A percentile compares a stretch with the other conserved stretches of the same genome.
Evolutionary conservation across 2,797 vertebrate genomes (phyloP).

Genomic region (Crocidura indochinensis): DNA sequence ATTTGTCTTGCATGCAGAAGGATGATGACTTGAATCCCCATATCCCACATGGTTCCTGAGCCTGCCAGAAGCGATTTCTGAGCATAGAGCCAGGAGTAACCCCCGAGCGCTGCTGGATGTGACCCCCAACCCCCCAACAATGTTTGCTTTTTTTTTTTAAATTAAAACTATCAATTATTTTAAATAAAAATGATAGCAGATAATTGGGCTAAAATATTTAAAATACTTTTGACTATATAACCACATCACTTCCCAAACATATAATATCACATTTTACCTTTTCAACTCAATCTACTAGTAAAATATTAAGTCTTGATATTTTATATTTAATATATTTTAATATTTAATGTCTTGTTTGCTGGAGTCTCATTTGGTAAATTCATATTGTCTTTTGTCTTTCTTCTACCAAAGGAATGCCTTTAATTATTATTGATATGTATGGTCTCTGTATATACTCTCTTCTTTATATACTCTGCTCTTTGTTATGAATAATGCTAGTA

Average conservation of each 20-base stretch:
- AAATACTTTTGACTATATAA: conserved; percentile 22
- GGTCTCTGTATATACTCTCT: not conserved
- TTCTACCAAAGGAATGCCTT: not conserved
- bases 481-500: conserved; percentile 12
- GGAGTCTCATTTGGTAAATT: conserved; percentile 44
- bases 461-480: conserved; percentile 2
- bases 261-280: not conserved
- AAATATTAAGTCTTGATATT: not conserved
- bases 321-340: not conserved
- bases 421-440: conserved; percentile 51
- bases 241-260: not conserved
- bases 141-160: not conserved
- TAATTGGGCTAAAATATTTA: conserved; percentile 54
- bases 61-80: too few species aligned
- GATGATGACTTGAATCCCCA: too few species aligned
- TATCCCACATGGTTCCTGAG: too few species aligned
- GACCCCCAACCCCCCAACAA: too few species aligned
- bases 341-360: conserved; percentile 14
- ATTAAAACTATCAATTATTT: conserved; percentile 46
- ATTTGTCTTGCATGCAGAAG: too few species aligned
- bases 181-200: conserved; percentile 19
- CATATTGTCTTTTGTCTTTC: conserved; percentile 53
- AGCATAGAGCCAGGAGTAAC: too few species aligned
- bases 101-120: too few species aligned
- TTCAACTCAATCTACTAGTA: conserved; percentile 12